These are phyloP conservation scores for Phyllopteryx taeniolatus DNA, from an alignment of 2,113 vertebrate species.

Conservation along the genomic window DNA sequence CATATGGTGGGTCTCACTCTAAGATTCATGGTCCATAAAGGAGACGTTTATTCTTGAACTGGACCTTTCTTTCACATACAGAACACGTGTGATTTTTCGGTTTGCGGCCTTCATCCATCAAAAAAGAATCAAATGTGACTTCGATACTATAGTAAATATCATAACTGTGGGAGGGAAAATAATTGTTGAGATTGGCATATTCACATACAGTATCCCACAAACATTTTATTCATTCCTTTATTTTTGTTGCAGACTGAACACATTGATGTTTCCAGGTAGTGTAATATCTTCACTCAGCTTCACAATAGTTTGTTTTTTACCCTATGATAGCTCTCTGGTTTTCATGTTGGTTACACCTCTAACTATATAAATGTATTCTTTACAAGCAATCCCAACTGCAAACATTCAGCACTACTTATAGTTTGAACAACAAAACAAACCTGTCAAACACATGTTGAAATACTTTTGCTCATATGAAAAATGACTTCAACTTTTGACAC, in stretches of 20 bases:
- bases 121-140: constrained; percentile 21
- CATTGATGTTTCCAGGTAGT: too few relatives aligned
- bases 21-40: constrained; percentile 20
- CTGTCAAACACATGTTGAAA: neutral
- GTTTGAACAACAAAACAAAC: neutral
- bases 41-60: constrained; percentile 42
- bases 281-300: too few relatives aligned
- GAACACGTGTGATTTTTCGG: constrained; percentile 17
- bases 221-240: too few relatives aligned
- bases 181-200: neutral
- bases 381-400: too few relatives aligned
- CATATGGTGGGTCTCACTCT: constrained; percentile 11
- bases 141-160: neutral
- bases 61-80: constrained; percentile 31
- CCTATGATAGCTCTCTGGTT: too few relatives aligned
- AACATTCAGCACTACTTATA: too few relatives aligned
- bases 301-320: too few relatives aligned
- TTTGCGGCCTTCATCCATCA: constrained; percentile 24
- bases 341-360: too few relatives aligned
- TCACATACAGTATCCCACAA: neutral
- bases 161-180: neutral
- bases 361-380: too few relatives aligned
- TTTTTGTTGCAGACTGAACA: too few relatives aligned
- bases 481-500: neutral
- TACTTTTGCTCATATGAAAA: neutral